These are phyloP conservation scores for Ectemnius lituratus DNA, from an alignment of 2,888 invertebrate species.

Conservation along the genomic window DNA sequence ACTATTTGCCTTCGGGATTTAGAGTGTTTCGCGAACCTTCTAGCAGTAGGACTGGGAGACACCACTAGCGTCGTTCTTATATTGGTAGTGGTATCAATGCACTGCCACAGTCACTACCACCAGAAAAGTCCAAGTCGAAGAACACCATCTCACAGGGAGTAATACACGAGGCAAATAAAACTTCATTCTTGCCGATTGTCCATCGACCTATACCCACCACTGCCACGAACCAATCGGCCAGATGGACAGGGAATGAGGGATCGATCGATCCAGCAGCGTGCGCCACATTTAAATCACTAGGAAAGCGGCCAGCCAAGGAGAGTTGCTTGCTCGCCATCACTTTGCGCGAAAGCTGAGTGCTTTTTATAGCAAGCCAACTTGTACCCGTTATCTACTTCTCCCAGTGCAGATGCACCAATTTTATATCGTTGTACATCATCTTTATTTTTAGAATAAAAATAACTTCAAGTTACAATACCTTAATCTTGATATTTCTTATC, in stretches of 20 bases:
- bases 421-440: too few species aligned
- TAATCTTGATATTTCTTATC: too few species aligned
- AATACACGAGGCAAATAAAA: slow-evolving; percentile 67
- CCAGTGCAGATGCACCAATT: too few species aligned
- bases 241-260: slow-evolving; percentile 58
- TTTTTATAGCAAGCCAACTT: slow-evolving; percentile 12
- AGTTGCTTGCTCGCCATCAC: slow-evolving; percentile 14
- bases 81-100: slow-evolving; percentile 9
- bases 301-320: slow-evolving; percentile 16
- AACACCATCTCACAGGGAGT: slow-evolving; percentile 47
- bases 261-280: slow-evolving; percentile 55
- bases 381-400: too few species aligned
- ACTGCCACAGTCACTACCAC: slow-evolving; percentile 20
- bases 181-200: slow-evolving; percentile 66
- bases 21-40: slow-evolving; percentile 64
- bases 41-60: slow-evolving; percentile 2
- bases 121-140: slow-evolving; percentile 7
- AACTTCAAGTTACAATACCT: too few species aligned
- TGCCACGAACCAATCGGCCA: slow-evolving; percentile 57
- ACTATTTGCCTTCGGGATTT: slow-evolving; percentile 73
- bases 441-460: too few species aligned
- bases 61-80: slow-evolving; percentile 1
- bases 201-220: slow-evolving; percentile 46
- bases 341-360: slow-evolving; percentile 20
- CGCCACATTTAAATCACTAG: slow-evolving; percentile 57